These are phyloP conservation scores for Trochalopteron elliotii DNA, from an alignment of 2,113 vertebrate genomes.

Conservation along the genomic window DNA sequence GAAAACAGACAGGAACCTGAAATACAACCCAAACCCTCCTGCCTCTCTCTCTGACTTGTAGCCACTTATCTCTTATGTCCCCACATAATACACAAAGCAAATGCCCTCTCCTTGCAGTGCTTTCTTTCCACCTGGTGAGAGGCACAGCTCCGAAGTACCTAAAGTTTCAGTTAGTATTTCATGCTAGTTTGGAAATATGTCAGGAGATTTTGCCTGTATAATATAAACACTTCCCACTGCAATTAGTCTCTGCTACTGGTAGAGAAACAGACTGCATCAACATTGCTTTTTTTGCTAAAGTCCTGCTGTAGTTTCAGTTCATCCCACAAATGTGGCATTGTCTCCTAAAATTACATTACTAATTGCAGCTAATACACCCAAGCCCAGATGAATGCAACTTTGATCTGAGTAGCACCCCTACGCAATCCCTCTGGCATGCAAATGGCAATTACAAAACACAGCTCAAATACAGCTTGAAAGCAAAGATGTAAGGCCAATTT, in stretches of 20 bases:
- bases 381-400: conserved; percentile 38
- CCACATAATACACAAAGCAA: neutral
- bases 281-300: neutral
- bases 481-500: conserved; percentile 40
- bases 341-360: conserved; percentile 55
- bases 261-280: neutral
- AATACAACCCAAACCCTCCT: neutral
- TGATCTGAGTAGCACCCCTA: conserved; percentile 44
- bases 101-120: neutral
- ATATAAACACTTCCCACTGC: neutral
- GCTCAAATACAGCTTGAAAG: conserved; percentile 49
- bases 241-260: neutral
- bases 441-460: conserved; percentile 43
- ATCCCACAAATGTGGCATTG: conserved; percentile 37
- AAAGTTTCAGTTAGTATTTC: neutral
- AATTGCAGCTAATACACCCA: conserved; percentile 52
- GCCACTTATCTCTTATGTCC: neutral
- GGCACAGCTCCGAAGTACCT: neutral
- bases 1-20: neutral
- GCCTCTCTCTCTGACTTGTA: neutral
- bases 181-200: neutral
- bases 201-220: neutral
- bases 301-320: conserved; percentile 9
- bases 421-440: conserved; percentile 50
- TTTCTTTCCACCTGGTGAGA: neutral